Percentiles rank a stretch among this genome's conserved stretches.
Evolutionary conservation across 2,797 vertebrate species (phyloP).

Genomic region (Esox lucius): DNA sequence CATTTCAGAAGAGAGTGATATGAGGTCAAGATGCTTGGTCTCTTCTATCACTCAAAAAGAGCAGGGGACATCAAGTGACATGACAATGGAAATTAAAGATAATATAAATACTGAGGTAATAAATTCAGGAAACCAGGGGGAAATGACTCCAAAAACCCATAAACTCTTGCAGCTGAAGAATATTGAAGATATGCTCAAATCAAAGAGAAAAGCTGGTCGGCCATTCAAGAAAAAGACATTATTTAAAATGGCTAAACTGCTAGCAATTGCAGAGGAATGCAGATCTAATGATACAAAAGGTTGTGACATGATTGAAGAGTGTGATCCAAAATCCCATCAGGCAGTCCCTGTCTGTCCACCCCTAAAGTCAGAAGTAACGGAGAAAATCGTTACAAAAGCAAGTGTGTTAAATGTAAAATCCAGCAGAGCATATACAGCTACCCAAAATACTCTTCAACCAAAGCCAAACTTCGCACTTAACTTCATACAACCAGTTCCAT

Average conservation of each 20-base stretch:
- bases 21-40: not conserved
- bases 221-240: constrained; percentile 23
- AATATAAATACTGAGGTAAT: not conserved
- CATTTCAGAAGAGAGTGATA: not conserved
- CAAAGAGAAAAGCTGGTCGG: constrained; percentile 22
- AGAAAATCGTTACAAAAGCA: constrained; percentile 1
- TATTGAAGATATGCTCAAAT: constrained; percentile 11
- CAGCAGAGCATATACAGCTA: constrained; percentile 5
- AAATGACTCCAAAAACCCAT: not conserved
- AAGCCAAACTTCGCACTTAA: not conserved
- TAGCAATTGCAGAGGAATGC: not conserved
- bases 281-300: not conserved
- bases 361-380: constrained; percentile 4
- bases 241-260: constrained; percentile 8
- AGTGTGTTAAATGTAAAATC: not conserved
- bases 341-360: not conserved
- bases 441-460: constrained; percentile 1
- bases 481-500: not conserved
- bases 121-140: not conserved
- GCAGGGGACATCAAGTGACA: not conserved
- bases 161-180: not conserved
- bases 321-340: not conserved
- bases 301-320: not conserved
- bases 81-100: not conserved
- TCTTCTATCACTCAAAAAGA: not conserved